Conservation (phyloP, 2,113 vertebrate species). For the Todiramphus chloris region DNA sequence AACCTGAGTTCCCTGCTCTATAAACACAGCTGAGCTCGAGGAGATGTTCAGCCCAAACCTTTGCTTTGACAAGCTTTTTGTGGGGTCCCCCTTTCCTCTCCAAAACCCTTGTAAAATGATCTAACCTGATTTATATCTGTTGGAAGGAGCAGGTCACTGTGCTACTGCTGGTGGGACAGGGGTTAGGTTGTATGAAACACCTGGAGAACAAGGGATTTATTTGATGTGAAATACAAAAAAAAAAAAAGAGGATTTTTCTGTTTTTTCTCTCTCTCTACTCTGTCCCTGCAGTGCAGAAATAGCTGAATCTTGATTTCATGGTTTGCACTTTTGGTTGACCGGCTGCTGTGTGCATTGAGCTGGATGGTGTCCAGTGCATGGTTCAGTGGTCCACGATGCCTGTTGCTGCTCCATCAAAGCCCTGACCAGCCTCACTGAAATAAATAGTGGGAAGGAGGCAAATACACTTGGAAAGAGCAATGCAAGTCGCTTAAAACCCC, state of each 20-base stretch:
- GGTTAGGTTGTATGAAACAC: not conserved
- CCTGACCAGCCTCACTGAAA: not conserved
- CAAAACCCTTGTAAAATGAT: not conserved
- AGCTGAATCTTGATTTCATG: not conserved
- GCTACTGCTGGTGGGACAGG: not conserved
- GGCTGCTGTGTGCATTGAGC: not conserved
- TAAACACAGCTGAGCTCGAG: not conserved
- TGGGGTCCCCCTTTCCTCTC: not conserved
- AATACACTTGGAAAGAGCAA: not conserved
- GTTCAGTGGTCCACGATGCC: not conserved
- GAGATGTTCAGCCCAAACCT: not conserved
- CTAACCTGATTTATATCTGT: not conserved
- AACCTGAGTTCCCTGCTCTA: not conserved
- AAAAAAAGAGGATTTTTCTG: not conserved
- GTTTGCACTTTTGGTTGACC: not conserved
- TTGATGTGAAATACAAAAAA: not conserved
- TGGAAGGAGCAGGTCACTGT: not conserved
- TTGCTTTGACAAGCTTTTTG: not conserved
- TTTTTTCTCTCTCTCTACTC: not conserved
- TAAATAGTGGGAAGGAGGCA: not conserved
- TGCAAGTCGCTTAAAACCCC: not conserved
- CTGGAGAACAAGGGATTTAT: not conserved
- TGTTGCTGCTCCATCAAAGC: not conserved
- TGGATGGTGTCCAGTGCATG: rapidly evolving
- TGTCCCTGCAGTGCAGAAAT: not conserved